Percentiles rank a stretch among this genome's conserved stretches.
phyloP scores from a whole-genome alignment of 2,888 invertebrate genomes.

The Vanessa cardui region DNA sequence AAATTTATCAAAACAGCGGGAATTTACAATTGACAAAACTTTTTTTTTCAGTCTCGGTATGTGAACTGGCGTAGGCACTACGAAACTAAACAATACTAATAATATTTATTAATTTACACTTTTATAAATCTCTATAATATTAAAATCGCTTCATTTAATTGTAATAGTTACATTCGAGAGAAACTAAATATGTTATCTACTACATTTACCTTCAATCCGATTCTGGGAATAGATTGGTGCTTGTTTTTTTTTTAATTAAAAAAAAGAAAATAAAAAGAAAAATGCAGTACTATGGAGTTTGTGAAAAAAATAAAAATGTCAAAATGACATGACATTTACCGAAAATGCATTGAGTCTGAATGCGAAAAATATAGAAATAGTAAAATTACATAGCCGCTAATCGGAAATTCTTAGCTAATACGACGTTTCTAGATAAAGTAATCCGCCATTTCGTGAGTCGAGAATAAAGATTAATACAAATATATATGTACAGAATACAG shows the following conservation, averaged over 20 bases:
- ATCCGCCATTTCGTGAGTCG: conserved; percentile 56
- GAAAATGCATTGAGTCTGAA: background rate
- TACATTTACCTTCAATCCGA: background rate
- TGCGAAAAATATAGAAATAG: background rate
- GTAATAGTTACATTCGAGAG: conserved; percentile 45
- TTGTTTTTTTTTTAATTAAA: conserved; percentile 69
- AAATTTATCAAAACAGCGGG: conserved; percentile 55
- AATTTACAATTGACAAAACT: conserved; percentile 61
- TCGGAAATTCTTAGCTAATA: background rate
- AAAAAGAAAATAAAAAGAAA: conserved; percentile 63
- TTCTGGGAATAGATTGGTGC: conserved; percentile 60
- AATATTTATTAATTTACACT: conserved; percentile 30
- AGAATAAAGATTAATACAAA: conserved; percentile 21
- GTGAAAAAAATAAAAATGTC: conserved; percentile 54
- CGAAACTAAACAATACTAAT: conserved; percentile 9
- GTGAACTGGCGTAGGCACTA: conserved; percentile 45
- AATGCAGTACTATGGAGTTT: conserved; percentile 60
- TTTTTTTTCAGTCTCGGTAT: conserved; percentile 63
- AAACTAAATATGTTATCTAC: conserved; percentile 32
- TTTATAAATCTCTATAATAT: conserved; percentile 1
- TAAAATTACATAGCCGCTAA: background rate
- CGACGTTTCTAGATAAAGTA: conserved; percentile 20
- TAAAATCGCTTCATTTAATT: background rate
- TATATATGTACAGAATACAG: conserved; percentile 11
- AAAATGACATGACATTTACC: conserved; percentile 44